Evolutionary conservation across 2,888 invertebrate species (phyloP).

Genomic region (Pristionchus arcanus): DNA sequence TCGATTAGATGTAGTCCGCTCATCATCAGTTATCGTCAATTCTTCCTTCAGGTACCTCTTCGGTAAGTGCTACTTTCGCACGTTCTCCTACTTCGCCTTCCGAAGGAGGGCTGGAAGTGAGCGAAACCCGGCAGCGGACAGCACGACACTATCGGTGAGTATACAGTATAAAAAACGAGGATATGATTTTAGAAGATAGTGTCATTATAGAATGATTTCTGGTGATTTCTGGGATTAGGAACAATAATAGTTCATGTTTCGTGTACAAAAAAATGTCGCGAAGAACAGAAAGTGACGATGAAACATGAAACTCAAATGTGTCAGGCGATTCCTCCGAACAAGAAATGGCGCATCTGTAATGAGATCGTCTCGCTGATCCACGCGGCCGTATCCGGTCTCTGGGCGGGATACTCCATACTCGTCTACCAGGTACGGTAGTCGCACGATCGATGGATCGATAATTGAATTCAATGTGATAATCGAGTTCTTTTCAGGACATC

Average conservation of each 20-base stretch:
- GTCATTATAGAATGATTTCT: too few relatives aligned
- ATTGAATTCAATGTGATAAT: background rate
- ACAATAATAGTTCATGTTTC: too few relatives aligned
- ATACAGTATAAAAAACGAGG: too few relatives aligned
- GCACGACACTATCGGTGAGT: constrained; percentile 65
- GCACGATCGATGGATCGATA: background rate
- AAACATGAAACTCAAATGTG: background rate
- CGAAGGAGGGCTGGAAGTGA: constrained; percentile 56
- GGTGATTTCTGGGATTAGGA: too few relatives aligned
- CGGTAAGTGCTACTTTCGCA: constrained; percentile 75
- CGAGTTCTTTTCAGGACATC: constrained; percentile 56
- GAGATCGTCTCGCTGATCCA: constrained; percentile 77
- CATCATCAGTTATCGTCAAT: background rate
- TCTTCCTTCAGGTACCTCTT: constrained; percentile 61
- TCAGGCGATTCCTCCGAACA: constrained; percentile 76
- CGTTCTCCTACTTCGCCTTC: constrained; percentile 74
- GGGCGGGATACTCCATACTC: constrained; percentile 68
- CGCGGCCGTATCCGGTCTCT: constrained; percentile 72
- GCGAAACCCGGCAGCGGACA: constrained; percentile 60
- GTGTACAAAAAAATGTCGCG: too few relatives aligned
- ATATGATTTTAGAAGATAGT: too few relatives aligned
- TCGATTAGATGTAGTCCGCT: background rate
- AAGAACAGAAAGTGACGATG: too few relatives aligned
- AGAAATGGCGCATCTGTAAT: constrained; percentile 78
- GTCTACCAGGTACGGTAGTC: constrained; percentile 57